Evolutionary conservation across 2,113 vertebrate species (phyloP), one percentile per base, ranked within the genome.

Genomic region (Meriones unguiculatus): DNA sequence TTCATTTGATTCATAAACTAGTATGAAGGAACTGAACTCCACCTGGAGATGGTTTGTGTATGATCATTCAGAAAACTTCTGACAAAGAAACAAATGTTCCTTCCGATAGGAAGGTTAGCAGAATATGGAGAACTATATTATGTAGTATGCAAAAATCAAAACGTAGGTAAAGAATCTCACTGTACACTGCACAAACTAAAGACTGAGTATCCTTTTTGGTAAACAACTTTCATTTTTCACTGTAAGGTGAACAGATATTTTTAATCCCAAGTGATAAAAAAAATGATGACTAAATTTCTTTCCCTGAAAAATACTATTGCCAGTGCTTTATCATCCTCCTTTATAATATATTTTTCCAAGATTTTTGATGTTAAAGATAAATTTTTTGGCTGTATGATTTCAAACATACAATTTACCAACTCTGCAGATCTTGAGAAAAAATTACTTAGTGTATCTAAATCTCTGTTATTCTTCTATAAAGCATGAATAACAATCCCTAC

Each of bases 371-470:
- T 73, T 73, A 89, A 5, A 76, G 32, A 72, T 12, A 92, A 90
- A 69, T 1, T 12, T 59, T 50, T 76, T 75, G 13, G 38, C 35
- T 20, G 5, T 87, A 57, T 8, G 7, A 64, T 78, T 57, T 4
- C 59, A 86, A 77, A 89, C 15, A n/a, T 8, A 67, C 2, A 52
- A 69, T 41, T 73, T 75, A 59, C 12, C 35, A 75, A 14, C 18
- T 81, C 54, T 78, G 7, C 30, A 93, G 69, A 80, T 41, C 20
- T 94, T 78, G 20, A 93, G 54, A 72, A 90, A 90, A 94, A 88
- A 62, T 75, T 28, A 50, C 22, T 54, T 78, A 28, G 7, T 92
- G 17, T 77, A 59, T 65, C 9, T 77, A 77, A 92, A 28, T 11
- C 11, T 87, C 38, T 84, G 13, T 64, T 93, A 52, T 69, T 87